Percentiles rank a stretch among this genome's conserved stretches.
phyloP scores from a whole-genome alignment of 2,113 vertebrate genomes.

The Phrynocephalus versicolor region DNA sequence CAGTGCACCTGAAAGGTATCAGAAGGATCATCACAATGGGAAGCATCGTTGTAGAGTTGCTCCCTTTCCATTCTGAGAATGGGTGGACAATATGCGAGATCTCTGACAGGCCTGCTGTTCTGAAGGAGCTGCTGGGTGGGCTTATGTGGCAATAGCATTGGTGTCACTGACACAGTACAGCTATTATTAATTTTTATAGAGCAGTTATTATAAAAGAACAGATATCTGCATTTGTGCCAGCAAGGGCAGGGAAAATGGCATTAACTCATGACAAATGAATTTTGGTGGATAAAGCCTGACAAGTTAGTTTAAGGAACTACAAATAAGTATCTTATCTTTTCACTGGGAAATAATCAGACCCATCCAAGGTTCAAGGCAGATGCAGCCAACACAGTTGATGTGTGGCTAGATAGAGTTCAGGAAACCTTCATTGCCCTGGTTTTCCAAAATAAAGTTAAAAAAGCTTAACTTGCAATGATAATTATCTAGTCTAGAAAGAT shows the following conservation, averaged over 20 bases:
- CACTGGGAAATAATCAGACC: neutral
- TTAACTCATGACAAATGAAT: neutral
- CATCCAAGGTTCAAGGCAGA: neutral
- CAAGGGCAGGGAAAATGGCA: neutral
- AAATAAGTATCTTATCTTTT: neutral
- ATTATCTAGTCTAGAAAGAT: neutral
- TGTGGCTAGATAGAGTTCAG: neutral
- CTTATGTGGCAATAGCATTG: neutral
- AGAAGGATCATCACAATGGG: neutral
- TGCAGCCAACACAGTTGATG: neutral
- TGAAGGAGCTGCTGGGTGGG: neutral
- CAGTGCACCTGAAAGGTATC: neutral
- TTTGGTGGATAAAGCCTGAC: neutral
- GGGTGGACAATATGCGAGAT: neutral
- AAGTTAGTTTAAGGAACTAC: neutral
- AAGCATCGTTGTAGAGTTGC: neutral
- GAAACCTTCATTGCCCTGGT: neutral
- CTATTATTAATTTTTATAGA: too few species aligned
- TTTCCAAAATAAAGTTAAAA: neutral
- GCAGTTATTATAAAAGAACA: neutral
- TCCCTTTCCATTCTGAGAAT: neutral
- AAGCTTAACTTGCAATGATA: neutral
- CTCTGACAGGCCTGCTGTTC: neutral
- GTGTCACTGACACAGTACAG: neutral
- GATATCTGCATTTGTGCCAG: neutral